A percentile compares a stretch with the other conserved stretches of the same genome.
phyloP scores from a whole-genome alignment of 2,113 vertebrate species.

The Pedetes capensis region DNA sequence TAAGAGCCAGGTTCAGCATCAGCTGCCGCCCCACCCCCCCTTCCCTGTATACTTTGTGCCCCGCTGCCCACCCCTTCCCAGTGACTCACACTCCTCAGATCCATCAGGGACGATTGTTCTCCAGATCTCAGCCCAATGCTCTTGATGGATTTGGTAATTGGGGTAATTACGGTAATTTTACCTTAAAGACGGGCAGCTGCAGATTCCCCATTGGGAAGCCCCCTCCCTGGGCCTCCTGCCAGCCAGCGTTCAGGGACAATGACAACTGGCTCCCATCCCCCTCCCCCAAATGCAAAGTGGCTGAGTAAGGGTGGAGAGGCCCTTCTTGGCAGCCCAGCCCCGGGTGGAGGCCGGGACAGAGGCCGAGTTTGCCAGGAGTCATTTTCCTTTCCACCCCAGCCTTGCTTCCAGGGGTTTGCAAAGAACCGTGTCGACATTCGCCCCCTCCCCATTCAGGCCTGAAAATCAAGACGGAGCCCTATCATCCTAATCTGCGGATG shows the following conservation, averaged over 20 bases:
- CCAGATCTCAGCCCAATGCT: slow-evolving; percentile 68
- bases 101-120: slow-evolving; percentile 79
- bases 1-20: not conserved
- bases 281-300: slow-evolving; percentile 70
- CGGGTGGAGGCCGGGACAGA: not conserved
- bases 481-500: not conserved
- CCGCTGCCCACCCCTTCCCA: not conserved
- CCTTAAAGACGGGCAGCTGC: slow-evolving; percentile 86
- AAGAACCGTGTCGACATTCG: not conserved
- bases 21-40: not conserved
- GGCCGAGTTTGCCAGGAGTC: not conserved
- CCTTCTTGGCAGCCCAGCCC: not conserved
- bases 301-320: not conserved
- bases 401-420: not conserved
- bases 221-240: slow-evolving; percentile 79
- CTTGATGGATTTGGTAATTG: slow-evolving; percentile 87
- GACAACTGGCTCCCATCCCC: slow-evolving; percentile 81
- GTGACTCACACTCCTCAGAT: slow-evolving; percentile 55
- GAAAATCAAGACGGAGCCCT: not conserved
- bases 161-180: slow-evolving; percentile 89
- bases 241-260: slow-evolving; percentile 82
- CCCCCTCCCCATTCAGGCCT: not conserved
- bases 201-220: slow-evolving; percentile 77
- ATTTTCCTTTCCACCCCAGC: not conserved
- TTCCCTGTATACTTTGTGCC: not conserved